phyloP scores from a whole-genome alignment of 1,140 invertebrate genomes.

The Sitobion miscanthi region DNA sequence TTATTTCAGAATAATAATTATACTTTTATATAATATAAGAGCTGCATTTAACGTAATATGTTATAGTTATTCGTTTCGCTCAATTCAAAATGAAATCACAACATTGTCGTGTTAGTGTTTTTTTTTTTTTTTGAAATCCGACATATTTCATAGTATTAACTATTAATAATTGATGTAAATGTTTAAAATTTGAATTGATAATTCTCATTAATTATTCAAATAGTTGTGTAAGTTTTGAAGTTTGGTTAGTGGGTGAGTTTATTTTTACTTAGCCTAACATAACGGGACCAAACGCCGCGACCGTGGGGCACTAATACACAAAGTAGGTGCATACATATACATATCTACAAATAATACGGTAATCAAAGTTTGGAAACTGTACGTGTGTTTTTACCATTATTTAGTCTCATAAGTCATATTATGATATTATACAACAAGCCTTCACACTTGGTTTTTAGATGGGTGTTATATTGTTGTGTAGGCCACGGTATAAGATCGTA shows the following conservation, averaged over 20 bases:
- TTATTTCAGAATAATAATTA: too few relatives aligned
- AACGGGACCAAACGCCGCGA: not conserved
- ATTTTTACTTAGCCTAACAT: not conserved
- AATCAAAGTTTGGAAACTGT: not conserved
- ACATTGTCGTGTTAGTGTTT: not conserved
- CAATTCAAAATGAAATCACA: not conserved
- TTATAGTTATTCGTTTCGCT: too few relatives aligned
- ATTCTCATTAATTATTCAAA: not conserved
- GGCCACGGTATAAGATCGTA: not conserved
- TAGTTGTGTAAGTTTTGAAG: not conserved
- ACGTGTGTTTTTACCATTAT: not conserved
- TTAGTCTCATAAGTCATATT: not conserved
- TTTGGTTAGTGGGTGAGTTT: not conserved
- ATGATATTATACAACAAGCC: not conserved
- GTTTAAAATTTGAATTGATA: not conserved
- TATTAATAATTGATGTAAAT: not conserved
- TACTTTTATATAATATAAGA: too few relatives aligned
- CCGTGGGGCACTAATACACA: not conserved
- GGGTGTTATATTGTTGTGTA: not conserved
- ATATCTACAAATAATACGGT: not conserved
- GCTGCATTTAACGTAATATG: too few relatives aligned
- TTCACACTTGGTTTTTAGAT: not conserved
- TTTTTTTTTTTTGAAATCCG: not conserved
- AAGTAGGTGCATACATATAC: not conserved
- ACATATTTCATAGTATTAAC: not conserved